Base-by-base conservation (phyloP, 2,113 vertebrate genomes). In the Hymenochirus boettgeri region DNA sequence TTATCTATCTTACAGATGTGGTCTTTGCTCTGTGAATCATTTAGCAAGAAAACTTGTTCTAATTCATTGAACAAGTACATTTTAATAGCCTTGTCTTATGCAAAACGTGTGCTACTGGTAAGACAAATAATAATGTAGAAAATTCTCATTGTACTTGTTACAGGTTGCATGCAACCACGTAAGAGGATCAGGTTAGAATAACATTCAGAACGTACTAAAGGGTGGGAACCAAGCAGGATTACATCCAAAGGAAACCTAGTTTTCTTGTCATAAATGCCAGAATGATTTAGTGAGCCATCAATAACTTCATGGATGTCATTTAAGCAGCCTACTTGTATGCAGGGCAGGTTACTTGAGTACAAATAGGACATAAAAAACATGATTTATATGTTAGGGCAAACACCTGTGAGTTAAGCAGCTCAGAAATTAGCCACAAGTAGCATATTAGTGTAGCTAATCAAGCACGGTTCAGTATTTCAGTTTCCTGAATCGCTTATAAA, bases 351-450 rank as follows among this genome's bases (percentile, higher is more conserved):
- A 54, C 45, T 22, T 72, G 80, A 53, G 19, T 73, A 73, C 75
- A 77, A 69, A 78, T 75, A 72, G 82, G 76, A 80, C 80, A 77
- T 58, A 66, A 82, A 75, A 71, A 70, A 76, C 74, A 71, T 86
- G 92, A 95, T 96, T 96, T 95, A 96, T 85, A 82, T 81, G 78
- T 57, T 69, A 73, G 83, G 89, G 89, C 88, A 83, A 85, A 93
- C 93, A 96, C 92, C 93, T 96, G 93, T 87, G 91, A 92, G 89
- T 90, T 90, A 89, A 84, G 87, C 83, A 70, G 86, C 86, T 88
- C 85, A 83, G 91, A 93, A 98, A 96, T 95, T 95, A 95, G 93
- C 92, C 91, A 95, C 92, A 96, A 97, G 93, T 94, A 94, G 95
- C 93, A 92, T 90, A 96, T 97, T 94, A 98, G 92, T 73, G 83